Evolutionary conservation across 1,140 invertebrate genomes (phyloP).

Genomic region (Camponotus floridanus): DNA sequence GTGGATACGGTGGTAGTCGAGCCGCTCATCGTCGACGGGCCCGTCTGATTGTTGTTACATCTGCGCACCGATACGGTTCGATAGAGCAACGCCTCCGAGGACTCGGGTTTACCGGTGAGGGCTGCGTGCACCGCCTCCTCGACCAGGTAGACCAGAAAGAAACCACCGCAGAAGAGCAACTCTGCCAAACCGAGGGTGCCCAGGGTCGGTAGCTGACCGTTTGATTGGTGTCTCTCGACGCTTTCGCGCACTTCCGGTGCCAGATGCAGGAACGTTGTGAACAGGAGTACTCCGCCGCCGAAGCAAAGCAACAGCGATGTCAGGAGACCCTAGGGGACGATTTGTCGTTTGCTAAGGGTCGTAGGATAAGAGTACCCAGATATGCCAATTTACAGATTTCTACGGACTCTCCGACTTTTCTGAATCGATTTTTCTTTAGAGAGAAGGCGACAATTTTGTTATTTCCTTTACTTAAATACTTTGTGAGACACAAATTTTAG

Average conservation of each 20-base stretch:
- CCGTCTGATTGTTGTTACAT: slow-evolving; percentile 82
- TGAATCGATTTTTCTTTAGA: not conserved
- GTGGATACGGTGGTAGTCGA: slow-evolving; percentile 68
- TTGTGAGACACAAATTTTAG: too few relatives aligned
- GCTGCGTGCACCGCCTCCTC: slow-evolving; percentile 90
- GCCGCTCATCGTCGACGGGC: slow-evolving; percentile 62
- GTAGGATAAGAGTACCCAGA: not conserved
- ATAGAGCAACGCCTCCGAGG: slow-evolving; percentile 86
- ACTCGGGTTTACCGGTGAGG: slow-evolving; percentile 85
- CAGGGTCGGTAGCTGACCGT: slow-evolving; percentile 80
- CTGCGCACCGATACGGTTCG: slow-evolving; percentile 87
- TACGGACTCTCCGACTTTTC: not conserved
- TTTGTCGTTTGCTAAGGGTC: not conserved
- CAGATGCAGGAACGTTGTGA: slow-evolving; percentile 92
- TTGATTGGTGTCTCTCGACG: slow-evolving; percentile 83
- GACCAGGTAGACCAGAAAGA: slow-evolving; percentile 91
- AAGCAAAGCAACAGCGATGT: slow-evolving; percentile 91
- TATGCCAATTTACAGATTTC: not conserved
- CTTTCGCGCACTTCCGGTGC: slow-evolving; percentile 91
- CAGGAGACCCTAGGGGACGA: slow-evolving; percentile 83
- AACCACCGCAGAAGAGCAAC: slow-evolving; percentile 90
- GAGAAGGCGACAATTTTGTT: too few relatives aligned
- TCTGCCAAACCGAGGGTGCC: slow-evolving; percentile 88
- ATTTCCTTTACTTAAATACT: too few relatives aligned
- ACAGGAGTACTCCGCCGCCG: slow-evolving; percentile 93